phyloP scores from a whole-genome alignment of 2,113 vertebrate species.

The Camelus bactrianus region DNA sequence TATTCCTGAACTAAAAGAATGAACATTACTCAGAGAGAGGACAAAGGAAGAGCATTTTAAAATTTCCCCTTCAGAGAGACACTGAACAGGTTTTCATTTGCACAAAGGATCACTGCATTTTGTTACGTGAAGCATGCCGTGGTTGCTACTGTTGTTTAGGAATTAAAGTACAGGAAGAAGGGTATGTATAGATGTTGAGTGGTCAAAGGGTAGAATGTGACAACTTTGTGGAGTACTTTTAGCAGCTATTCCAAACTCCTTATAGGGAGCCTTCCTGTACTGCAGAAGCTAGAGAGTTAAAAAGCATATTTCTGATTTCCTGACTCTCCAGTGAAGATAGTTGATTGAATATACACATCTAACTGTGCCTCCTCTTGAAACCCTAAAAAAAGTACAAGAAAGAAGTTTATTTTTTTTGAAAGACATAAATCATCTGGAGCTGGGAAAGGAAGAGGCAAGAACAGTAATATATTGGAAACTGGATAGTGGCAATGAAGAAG shows the following conservation, averaged over 20 bases:
- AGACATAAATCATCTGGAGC: background rate
- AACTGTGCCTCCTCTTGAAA: conserved; percentile 49
- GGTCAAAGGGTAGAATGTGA: background rate
- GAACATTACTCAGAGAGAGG: background rate
- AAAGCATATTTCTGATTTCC: conserved; percentile 28
- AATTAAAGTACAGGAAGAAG: background rate
- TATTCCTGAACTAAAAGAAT: background rate
- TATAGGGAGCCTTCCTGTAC: background rate
- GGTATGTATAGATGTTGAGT: background rate
- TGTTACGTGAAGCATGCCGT: background rate
- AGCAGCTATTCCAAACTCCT: background rate
- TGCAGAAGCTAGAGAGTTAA: background rate
- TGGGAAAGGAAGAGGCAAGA: background rate
- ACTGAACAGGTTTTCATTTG: background rate
- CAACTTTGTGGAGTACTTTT: background rate
- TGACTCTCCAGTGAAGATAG: conserved; percentile 2
- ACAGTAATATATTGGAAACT: conserved; percentile 36
- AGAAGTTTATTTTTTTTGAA: background rate
- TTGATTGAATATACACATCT: background rate
- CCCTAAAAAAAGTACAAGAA: background rate
- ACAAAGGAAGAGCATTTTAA: background rate
- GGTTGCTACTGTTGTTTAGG: background rate
- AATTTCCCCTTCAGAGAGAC: background rate
- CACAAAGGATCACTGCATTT: background rate
- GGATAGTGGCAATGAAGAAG: background rate